Conservation (phyloP, 2,113 vertebrate species). For the Hydropotes inermis region DNA sequence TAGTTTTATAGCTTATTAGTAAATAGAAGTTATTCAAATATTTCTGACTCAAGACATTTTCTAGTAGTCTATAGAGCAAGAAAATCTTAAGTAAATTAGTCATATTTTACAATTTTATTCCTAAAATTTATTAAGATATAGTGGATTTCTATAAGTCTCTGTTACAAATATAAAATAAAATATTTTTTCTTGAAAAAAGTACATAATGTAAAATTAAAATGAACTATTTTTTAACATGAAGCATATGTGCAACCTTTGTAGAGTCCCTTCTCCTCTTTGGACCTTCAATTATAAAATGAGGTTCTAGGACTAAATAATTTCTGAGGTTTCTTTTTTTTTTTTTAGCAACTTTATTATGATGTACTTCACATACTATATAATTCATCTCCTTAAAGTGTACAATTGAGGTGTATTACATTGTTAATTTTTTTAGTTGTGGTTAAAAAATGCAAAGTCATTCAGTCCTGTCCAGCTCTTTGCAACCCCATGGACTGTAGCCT, state of each 20-base stretch:
- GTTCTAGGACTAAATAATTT: neutral
- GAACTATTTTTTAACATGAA: constrained; percentile 18
- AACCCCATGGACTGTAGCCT: neutral
- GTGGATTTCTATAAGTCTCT: neutral
- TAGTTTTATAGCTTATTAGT: neutral
- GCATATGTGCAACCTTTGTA: neutral
- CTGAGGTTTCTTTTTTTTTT: neutral
- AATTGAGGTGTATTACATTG: neutral
- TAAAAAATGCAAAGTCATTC: neutral
- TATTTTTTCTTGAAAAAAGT: neutral
- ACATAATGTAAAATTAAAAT: constrained; percentile 24
- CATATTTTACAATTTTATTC: constrained; percentile 35
- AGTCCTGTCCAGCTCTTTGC: neutral
- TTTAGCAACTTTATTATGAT: neutral
- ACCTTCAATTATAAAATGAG: constrained; percentile 17
- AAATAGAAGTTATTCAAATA: neutral
- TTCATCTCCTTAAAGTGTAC: neutral
- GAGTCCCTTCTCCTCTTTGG: neutral
- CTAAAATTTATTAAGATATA: constrained; percentile 14
- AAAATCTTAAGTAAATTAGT: constrained; percentile 15
- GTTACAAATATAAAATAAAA: constrained; percentile 4
- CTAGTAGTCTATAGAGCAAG: neutral
- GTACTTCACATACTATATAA: neutral
- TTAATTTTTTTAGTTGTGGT: neutral
- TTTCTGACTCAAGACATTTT: neutral